Evolutionary conservation across 2,888 invertebrate genomes (phyloP).

Genomic region (Molanna angustata): DNA sequence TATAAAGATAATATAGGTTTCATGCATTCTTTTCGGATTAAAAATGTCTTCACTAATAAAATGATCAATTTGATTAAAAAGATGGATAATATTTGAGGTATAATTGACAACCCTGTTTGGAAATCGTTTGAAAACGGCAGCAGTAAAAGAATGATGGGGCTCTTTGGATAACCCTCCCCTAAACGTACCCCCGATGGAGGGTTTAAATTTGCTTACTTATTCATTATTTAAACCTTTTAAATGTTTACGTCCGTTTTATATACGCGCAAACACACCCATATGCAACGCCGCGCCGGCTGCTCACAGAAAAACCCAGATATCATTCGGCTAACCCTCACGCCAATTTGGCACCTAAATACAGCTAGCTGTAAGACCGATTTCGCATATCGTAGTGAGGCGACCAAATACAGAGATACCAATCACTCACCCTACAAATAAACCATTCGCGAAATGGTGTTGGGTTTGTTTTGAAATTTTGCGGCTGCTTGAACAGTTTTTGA

Average conservation of each 20-base stretch:
- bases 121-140: conserved; percentile 15
- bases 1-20: no score
- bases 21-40: no score
- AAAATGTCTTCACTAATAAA: no score
- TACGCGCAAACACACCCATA: conserved; percentile 21
- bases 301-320: no score
- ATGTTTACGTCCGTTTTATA: conserved; percentile 31
- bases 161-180: conserved; percentile 24
- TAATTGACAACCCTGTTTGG: conserved; percentile 9
- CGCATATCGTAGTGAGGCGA: no score
- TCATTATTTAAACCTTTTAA: conserved; percentile 34
- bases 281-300: no score
- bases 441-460: conserved; percentile 19
- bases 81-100: background rate
- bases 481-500: conserved; percentile 30
- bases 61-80: no score
- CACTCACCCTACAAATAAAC: conserved; percentile 21
- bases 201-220: conserved; percentile 34
- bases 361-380: no score
- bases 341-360: no score
- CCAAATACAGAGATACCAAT: no score
- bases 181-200: conserved; percentile 22
- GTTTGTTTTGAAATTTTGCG: conserved; percentile 28
- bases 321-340: no score
- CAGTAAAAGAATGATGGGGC: conserved; percentile 24